Base-by-base conservation (phyloP, 2,797 vertebrate genomes). In the Fundulus diaphanus region DNA sequence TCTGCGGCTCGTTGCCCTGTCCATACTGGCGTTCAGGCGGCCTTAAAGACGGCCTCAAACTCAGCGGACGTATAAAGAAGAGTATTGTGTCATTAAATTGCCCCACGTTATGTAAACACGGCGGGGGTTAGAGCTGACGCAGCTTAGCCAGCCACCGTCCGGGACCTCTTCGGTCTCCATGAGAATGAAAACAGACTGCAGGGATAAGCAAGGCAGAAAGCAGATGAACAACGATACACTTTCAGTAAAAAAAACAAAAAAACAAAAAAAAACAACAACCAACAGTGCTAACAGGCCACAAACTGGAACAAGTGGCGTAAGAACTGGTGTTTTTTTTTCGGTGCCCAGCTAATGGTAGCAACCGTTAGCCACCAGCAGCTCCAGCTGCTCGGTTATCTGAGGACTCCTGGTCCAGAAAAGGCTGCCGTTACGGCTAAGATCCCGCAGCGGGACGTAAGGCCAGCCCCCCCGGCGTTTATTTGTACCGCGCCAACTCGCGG, bases 41-140 rank as follows among this genome's bases (percentile, higher is more conserved):
- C n/a, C 13, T 16, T 20, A 31, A 0, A 44, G 29, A 5, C 29
- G 37, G 2, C 33, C 1, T 6, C 1, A 2, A 7, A 63, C 5
- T 46, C 24, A 31, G 8, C 33, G 9, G 31, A 22, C 31, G 16
- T 22, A 8, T 29, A 68, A 12, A 18, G 12, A 37, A 63, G 68
- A 52, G 61, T 46, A 11, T 18, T 15, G 13, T 68, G 70, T 79
- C 29, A 69, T 77, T 73, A 79, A 79, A 69, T 49, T 63, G 73
- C 35, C 31, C 2, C 73, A 78, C 59, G 78, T 89, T 88, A 89
- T 89, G 84, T 89, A 88, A 92, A 92, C 82, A 90, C 76, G 78
- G 52, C 63, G 42, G n/a, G n/a, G n/a, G 27, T 83, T 76, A 73
- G 67, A 84, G 86, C 90, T 92, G 92, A 93, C 91, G 92, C 89